Evolutionary conservation across 2,888 invertebrate genomes (phyloP).

Genomic region (Acleris sparsana): DNA sequence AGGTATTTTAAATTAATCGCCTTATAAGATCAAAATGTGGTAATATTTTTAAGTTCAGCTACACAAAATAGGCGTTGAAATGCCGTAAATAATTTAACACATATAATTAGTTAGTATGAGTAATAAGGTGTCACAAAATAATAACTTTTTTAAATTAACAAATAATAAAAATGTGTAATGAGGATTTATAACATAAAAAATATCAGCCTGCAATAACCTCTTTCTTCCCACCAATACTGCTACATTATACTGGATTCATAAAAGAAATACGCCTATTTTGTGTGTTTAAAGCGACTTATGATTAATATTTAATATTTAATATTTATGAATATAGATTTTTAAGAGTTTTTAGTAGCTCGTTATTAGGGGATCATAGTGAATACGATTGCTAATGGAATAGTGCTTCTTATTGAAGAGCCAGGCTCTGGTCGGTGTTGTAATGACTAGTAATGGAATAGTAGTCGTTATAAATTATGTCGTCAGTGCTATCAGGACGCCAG

Average conservation of each 20-base stretch:
- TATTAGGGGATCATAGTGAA: not conserved
- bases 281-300: slow-evolving; percentile 6
- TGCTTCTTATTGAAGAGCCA: no score
- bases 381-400: not conserved
- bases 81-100: no score
- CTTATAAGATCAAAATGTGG: slow-evolving; percentile 4
- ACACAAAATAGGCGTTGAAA: slow-evolving; percentile 13
- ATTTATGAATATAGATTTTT: not conserved
- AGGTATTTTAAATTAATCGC: slow-evolving; percentile 2
- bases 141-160: no score
- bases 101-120: no score
- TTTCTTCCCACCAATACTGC: no score
- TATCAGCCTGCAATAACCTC: no score
- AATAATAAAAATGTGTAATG: no score
- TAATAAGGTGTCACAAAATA: no score
- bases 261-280: slow-evolving; percentile 5
- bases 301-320: not conserved
- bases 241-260: not conserved
- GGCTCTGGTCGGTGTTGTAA: no score
- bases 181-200: no score
- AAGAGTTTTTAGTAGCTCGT: not conserved
- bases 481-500: not conserved
- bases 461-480: not conserved
- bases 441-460: not conserved
- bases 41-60: not conserved